These are phyloP conservation scores for Noctua fimbriata DNA, from an alignment of 2,888 invertebrate species.

Conservation along the genomic window DNA sequence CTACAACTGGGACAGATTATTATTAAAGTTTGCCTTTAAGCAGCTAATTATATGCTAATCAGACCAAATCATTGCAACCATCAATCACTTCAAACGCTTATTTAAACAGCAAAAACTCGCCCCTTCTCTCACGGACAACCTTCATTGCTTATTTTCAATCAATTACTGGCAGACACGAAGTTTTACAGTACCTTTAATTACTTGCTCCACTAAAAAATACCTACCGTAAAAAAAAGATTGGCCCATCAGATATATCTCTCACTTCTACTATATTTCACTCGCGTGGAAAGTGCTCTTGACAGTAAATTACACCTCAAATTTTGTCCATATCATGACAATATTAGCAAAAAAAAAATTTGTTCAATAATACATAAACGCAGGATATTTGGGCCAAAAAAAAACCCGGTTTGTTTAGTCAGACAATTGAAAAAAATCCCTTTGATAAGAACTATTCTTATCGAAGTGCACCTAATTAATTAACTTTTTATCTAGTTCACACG, in stretches of 20 bases:
- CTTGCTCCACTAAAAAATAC: neutral
- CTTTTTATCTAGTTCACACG: conserved; percentile 15
- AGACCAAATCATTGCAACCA: conserved; percentile 32
- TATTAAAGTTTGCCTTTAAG: conserved; percentile 28
- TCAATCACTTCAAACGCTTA: conserved; percentile 37
- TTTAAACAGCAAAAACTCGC: conserved; percentile 38
- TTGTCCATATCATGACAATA: neutral
- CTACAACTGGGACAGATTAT: no score
- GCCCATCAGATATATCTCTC: neutral
- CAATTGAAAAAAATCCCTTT: conserved; percentile 1
- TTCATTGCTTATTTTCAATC: conserved; percentile 32
- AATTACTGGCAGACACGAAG: neutral
- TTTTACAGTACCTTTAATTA: neutral
- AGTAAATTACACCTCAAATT: neutral
- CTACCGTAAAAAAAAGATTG: neutral
- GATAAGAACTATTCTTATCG: conserved; percentile 5
- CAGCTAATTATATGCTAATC: conserved; percentile 37
- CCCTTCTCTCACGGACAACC: conserved; percentile 44
- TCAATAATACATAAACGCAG: no score
- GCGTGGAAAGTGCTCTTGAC: neutral
- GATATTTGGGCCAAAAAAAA: conserved; percentile 1
- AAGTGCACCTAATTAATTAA: neutral
- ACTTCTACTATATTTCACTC: no score
- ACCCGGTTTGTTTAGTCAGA: neutral
- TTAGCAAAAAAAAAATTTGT: neutral